Evolutionary conservation across 1,140 invertebrate species (phyloP).

Genomic region (Philotrypesis tridentata): DNA sequence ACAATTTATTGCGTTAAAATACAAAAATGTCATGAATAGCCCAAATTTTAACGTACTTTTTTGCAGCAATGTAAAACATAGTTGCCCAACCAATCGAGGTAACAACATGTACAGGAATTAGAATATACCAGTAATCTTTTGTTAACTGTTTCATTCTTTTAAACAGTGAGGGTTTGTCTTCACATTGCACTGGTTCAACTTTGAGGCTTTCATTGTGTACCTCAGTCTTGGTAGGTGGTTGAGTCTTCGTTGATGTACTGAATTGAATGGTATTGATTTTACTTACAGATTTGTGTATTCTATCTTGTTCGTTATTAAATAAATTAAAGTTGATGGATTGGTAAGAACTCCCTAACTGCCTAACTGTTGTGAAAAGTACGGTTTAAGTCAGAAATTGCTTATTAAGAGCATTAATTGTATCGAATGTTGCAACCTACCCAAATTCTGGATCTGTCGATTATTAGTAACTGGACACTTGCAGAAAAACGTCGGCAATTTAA

Average conservation of each 20-base stretch:
- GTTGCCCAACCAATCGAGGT: conserved; percentile 91
- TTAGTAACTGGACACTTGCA: conserved; percentile 20
- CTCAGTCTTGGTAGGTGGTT: conserved; percentile 36
- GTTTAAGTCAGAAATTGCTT: not conserved
- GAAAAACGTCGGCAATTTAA: conserved; percentile 47
- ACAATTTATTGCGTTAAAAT: conserved; percentile 26
- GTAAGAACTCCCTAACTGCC: not conserved
- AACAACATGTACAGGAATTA: conserved; percentile 90
- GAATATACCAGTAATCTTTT: conserved; percentile 95
- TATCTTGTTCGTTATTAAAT: conserved; percentile 3
- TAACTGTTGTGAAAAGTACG: conserved; percentile 25
- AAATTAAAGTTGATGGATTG: not conserved
- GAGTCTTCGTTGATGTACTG: conserved; percentile 10
- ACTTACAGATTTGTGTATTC: not conserved
- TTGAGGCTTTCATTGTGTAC: conserved; percentile 31
- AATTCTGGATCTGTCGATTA: conserved; percentile 37
- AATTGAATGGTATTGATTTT: not conserved
- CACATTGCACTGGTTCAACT: not conserved
- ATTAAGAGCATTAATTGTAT: not conserved
- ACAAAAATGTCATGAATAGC: conserved; percentile 25
- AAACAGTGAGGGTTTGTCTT: conserved; percentile 80
- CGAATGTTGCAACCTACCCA: conserved; percentile 49
- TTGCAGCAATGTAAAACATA: conserved; percentile 89
- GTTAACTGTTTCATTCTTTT: conserved; percentile 93
- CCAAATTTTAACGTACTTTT: conserved; percentile 79